phyloP scores from a whole-genome alignment of 2,113 vertebrate species.

The Aleadryas rufinucha region DNA sequence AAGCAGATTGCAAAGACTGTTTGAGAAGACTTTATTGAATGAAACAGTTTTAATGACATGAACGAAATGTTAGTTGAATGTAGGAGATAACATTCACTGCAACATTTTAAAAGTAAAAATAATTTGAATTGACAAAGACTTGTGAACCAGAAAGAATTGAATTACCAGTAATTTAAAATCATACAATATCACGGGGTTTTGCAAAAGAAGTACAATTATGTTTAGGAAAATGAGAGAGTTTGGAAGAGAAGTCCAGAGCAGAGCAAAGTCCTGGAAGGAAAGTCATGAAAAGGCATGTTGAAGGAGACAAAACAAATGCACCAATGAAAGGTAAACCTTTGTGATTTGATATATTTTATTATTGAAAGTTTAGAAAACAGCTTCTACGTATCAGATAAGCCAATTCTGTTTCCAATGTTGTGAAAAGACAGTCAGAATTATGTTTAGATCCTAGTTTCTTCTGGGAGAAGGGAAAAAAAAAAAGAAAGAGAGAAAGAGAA shows the following conservation, averaged over 20 bases:
- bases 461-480: fast-evolving
- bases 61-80: background rate
- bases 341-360: background rate
- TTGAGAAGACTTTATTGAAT: background rate
- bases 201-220: background rate
- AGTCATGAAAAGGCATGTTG: background rate
- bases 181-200: background rate
- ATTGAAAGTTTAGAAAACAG: background rate
- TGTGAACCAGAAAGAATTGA: background rate
- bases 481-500: no score
- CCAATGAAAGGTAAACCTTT: background rate
- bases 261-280: background rate
- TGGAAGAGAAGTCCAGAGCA: background rate
- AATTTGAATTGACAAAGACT: background rate
- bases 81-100: background rate
- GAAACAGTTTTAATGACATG: background rate
- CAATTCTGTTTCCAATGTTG: background rate
- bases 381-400: background rate
- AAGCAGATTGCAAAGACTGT: background rate
- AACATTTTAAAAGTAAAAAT: background rate
- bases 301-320: background rate
- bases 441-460: background rate
- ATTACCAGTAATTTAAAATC: background rate
- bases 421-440: background rate
- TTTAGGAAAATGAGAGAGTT: background rate